These are phyloP conservation scores for Eriosoma lanigerum DNA, from an alignment of 1,140 invertebrate genomes.

Conservation along the genomic window DNA sequence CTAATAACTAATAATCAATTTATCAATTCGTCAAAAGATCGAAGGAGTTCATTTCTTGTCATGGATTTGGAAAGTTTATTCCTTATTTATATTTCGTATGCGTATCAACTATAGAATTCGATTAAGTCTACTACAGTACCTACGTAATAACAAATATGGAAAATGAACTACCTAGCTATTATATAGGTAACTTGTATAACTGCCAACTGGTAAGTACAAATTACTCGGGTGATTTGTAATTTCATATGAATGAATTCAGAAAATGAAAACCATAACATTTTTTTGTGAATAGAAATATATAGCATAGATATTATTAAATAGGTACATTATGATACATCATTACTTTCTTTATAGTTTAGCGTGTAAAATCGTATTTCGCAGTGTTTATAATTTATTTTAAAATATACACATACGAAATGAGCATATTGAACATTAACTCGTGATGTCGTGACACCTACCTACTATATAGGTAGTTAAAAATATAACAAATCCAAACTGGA, in stretches of 20 bases:
- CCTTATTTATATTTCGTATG: slow-evolving; percentile 6
- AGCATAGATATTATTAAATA: background rate
- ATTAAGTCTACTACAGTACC: too few relatives aligned
- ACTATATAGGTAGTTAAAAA: too few relatives aligned
- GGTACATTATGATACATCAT: background rate
- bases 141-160: too few relatives aligned
- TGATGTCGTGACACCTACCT: too few relatives aligned
- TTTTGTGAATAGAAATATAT: background rate
- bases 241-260: slow-evolving; percentile 9
- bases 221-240: background rate
- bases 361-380: background rate
- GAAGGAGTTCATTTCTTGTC: background rate
- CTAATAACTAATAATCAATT: too few relatives aligned
- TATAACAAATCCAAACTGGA: too few relatives aligned
- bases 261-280: slow-evolving; percentile 20
- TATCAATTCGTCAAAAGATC: background rate
- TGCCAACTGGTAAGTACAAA: background rate
- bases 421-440: too few relatives aligned
- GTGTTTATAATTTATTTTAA: background rate
- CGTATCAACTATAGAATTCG: slow-evolving; percentile 7
- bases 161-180: background rate
- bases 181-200: background rate
- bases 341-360: background rate
- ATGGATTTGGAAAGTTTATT: slow-evolving; percentile 28
- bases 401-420: background rate